Base-by-base conservation (phyloP, 2,888 invertebrate species). In the Nowickia ferox region DNA sequence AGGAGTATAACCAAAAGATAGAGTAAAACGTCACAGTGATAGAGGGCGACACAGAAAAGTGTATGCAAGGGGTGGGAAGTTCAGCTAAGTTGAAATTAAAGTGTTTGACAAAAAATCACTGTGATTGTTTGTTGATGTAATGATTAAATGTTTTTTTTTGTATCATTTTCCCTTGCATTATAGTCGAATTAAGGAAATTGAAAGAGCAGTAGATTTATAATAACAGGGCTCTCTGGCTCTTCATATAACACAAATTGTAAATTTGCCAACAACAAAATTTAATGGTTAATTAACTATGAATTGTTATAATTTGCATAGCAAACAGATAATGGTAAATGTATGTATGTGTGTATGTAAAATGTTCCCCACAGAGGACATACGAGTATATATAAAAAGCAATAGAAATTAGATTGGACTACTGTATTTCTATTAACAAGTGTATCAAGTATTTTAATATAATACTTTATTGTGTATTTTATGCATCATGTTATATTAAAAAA, bases 211-310 rank as follows among this genome's bases (percentile, higher is more conserved):
- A 22, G 66, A 59, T 75, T 48, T 76, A 65, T 88, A 87, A 88
- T 88, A 87, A 88, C 84, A 87, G 84, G 83, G 74, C 88, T 87
- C 87, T 88, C 87, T 87, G 83, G 74, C 88, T 86, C 87, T 88
- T 87, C 87, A 87, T 90, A 87, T 88, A 87, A 87, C 87, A 89
- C 87, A 89, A 90, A 90, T 91, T 90, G 51, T 46, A 69, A 80
- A 71, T 78, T 84, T 59, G 42, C 17, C 42, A 65, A 66, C 80
- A 74, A 55, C 1, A 71, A 61, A 71, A 61, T 92, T 91, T 91
- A 89, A 92, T 89, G 90, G 89, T 90, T 91, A 91, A 92, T 92
- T 91, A 91, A 90, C 90, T 89, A 88, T 88, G 89, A 91, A 91
- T 91, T 91, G 92, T 87, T 84, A 55, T 87, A 51, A 82, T 85